phyloP scores from a whole-genome alignment of 2,797 vertebrate genomes.

The Phrynocephalus vlangalii region DNA sequence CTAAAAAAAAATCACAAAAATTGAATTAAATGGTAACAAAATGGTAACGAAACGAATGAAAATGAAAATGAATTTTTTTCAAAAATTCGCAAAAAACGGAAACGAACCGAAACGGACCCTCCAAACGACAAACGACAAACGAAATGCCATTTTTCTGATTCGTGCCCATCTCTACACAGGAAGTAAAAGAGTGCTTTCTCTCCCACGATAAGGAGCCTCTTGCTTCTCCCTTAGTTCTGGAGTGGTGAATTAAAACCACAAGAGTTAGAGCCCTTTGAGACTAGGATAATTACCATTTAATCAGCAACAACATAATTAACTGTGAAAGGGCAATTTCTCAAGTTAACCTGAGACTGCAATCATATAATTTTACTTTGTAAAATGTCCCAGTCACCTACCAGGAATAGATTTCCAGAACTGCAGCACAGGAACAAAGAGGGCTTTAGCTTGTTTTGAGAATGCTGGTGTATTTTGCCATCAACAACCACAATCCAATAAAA shows the following conservation, averaged over 20 bases:
- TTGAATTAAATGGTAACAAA: too few species aligned
- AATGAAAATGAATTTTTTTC: too few species aligned
- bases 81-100: too few species aligned
- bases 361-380: not conserved
- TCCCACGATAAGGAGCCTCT: not conserved
- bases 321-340: not conserved
- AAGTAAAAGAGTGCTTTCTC: not conserved
- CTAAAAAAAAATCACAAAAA: too few species aligned
- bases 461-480: not conserved
- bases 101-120: too few species aligned
- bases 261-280: not conserved
- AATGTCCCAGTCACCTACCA: not conserved
- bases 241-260: not conserved
- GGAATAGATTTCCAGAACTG: not conserved
- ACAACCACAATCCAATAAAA: not conserved
- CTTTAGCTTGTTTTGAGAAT: not conserved
- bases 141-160: too few species aligned
- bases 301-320: not conserved
- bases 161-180: too few species aligned
- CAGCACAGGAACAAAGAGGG: not conserved
- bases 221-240: not conserved
- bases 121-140: too few species aligned
- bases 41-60: too few species aligned
- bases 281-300: not conserved
- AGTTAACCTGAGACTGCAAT: conserved; percentile 1